Conservation (phyloP, 2,888 invertebrate species). For the Hyposoter dolosus region DNA sequence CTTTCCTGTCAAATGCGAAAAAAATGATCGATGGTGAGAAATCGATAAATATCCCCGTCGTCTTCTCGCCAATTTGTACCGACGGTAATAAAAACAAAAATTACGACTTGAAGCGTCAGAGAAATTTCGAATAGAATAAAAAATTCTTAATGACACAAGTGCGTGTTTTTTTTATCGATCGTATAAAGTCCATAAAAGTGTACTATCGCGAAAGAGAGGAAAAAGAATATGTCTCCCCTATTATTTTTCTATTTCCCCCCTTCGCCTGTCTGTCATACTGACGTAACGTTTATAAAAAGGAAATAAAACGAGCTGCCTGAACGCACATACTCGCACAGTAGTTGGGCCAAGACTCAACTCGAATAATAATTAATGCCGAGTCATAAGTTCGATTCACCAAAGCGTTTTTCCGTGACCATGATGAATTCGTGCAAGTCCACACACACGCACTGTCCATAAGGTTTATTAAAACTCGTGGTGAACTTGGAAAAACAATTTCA, state of each 20-base stretch:
- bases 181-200: slow-evolving; percentile 7
- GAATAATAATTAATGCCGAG: slow-evolving; percentile 54
- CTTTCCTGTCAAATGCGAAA: background rate
- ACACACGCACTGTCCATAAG: background rate
- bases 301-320: background rate
- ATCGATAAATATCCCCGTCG: background rate
- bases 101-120: background rate
- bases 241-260: slow-evolving; percentile 17
- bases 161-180: slow-evolving; percentile 39
- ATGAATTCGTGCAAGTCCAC: background rate
- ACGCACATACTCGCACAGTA: slow-evolving; percentile 22
- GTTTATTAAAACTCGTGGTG: slow-evolving; percentile 2
- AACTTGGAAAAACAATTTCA: slow-evolving; percentile 41
- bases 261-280: background rate
- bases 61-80: background rate
- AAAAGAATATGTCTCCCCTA: background rate
- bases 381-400: slow-evolving; percentile 22
- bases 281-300: slow-evolving; percentile 22
- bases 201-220: slow-evolving; percentile 2
- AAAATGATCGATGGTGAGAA: background rate
- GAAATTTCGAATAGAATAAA: background rate
- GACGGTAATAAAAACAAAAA: background rate
- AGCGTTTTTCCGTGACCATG: background rate
- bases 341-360: slow-evolving; percentile 38
- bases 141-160: slow-evolving; percentile 29